Evolutionary conservation across 2,888 invertebrate species (phyloP).

Genomic region (Athalia rosae): DNA sequence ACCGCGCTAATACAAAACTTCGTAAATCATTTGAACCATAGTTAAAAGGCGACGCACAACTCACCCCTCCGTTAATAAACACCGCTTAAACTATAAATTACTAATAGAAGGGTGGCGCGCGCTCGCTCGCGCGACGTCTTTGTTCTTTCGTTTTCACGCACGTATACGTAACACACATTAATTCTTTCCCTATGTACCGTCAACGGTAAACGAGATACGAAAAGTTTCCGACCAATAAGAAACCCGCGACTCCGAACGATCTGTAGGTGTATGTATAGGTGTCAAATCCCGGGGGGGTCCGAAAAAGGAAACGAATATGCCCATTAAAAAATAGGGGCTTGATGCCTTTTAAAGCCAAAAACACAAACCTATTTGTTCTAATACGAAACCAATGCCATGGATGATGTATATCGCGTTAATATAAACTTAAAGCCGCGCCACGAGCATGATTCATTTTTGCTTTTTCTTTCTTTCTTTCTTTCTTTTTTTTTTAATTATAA

Average conservation of each 20-base stretch:
- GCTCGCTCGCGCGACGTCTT: slow-evolving; percentile 49
- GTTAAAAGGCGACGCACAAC: slow-evolving; percentile 65
- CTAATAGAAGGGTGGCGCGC: slow-evolving; percentile 50
- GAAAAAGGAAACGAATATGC: not conserved
- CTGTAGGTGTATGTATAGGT: not conserved
- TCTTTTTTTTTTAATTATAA: too few relatives aligned
- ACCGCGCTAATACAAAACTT: too few relatives aligned
- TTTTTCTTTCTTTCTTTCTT: too few relatives aligned
- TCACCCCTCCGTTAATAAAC: slow-evolving; percentile 67
- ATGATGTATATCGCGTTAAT: slow-evolving; percentile 60
- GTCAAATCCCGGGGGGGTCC: slow-evolving; percentile 44
- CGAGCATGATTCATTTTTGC: slow-evolving; percentile 67
- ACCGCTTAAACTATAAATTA: slow-evolving; percentile 59
- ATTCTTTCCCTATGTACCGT: not conserved
- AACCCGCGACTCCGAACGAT: not conserved
- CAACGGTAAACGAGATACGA: slow-evolving; percentile 9
- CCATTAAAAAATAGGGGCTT: slow-evolving; percentile 54
- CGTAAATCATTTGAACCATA: slow-evolving; percentile 66
- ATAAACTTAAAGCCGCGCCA: slow-evolving; percentile 54
- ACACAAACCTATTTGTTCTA: slow-evolving; percentile 65
- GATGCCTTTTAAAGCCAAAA: slow-evolving; percentile 57
- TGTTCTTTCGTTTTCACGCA: slow-evolving; percentile 20
- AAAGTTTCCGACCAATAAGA: slow-evolving; percentile 28
- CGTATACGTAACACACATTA: not conserved
- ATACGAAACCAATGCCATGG: slow-evolving; percentile 68